Evolutionary conservation across 1,140 invertebrate genomes (phyloP).

Genomic region (Sycophaga agraensis): DNA sequence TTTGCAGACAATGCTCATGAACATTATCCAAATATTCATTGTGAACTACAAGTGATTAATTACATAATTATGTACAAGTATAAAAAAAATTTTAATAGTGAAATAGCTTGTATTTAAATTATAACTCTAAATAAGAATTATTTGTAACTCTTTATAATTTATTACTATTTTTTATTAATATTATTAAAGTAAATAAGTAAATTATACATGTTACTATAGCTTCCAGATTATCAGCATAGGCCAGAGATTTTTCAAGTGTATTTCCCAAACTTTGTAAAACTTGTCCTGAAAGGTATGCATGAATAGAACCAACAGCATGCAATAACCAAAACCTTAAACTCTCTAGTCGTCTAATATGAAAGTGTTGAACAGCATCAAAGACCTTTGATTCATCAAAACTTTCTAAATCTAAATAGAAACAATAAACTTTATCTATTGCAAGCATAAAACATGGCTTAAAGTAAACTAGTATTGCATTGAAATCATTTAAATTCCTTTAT

Average conservation of each 20-base stretch:
- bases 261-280: constrained; percentile 61
- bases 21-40: constrained; percentile 52
- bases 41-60: too few relatives aligned
- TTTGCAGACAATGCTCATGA: constrained; percentile 53
- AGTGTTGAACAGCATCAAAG: constrained; percentile 42
- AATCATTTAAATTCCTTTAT: too few relatives aligned
- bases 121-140: too few relatives aligned
- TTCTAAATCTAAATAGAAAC: constrained; percentile 45
- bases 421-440: not conserved
- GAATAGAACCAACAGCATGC: constrained; percentile 65
- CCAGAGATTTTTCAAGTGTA: constrained; percentile 55
- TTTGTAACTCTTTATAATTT: too few relatives aligned
- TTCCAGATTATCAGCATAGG: constrained; percentile 57
- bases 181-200: not conserved
- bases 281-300: constrained; percentile 67
- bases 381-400: constrained; percentile 33
- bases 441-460: too few relatives aligned
- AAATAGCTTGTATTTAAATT: too few relatives aligned
- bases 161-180: too few relatives aligned
- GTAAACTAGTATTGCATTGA: too few relatives aligned
- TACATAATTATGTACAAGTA: constrained; percentile 18
- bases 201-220: constrained; percentile 48
- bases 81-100: not conserved
- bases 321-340: constrained; percentile 63
- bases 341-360: constrained; percentile 59